Percentiles rank a stretch among this genome's conserved stretches.
phyloP scores from a whole-genome alignment of 1,140 invertebrate species.

The Drosophila melanogaster region Release_6_plus_ISO1_MT NC_004354.4:18083001-18083500 shows the following conservation, averaged over 20 bases:
- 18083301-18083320: neutral
- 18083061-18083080: constrained; percentile 4
- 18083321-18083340: no score
- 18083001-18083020: constrained; percentile 13
- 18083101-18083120: neutral
- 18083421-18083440: no score
- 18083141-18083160: no score
- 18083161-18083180: neutral
- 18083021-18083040: constrained; percentile 65
- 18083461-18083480: no score
- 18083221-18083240: constrained; percentile 4
- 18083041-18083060: constrained; percentile 63
- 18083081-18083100: neutral
- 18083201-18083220: neutral
- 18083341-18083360: no score
- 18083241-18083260: neutral
- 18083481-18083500: no score
- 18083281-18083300: neutral
- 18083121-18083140: constrained; percentile 14
- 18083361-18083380: no score
- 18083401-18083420: no score
- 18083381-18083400: no score
- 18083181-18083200: no score
- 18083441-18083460: no score
- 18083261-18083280: neutral